phyloP scores from a whole-genome alignment of 2,888 invertebrate species.

The Ypsolopha scabrella region DNA sequence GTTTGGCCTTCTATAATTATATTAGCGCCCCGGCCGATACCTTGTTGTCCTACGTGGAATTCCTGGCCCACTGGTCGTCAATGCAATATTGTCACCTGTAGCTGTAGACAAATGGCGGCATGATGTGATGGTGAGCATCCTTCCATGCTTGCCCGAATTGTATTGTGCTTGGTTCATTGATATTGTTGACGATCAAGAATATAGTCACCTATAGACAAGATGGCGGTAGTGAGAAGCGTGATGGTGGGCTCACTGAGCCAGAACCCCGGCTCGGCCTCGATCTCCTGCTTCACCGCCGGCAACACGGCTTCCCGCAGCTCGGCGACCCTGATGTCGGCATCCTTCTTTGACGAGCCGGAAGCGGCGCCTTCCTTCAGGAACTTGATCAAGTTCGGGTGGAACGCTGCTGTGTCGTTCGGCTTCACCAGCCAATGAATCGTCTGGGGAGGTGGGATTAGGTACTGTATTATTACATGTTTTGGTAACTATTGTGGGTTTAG shows the following conservation, averaged over 20 bases:
- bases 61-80: no score
- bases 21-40: no score
- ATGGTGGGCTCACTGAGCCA: constrained; percentile 79
- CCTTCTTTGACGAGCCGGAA: constrained; percentile 80
- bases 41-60: no score
- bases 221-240: constrained; percentile 76
- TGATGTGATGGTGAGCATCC: no score
- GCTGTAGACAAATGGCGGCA: no score
- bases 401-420: constrained; percentile 82
- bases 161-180: no score
- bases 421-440: constrained; percentile 87
- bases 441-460: constrained; percentile 26
- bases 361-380: constrained; percentile 81
- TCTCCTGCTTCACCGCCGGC: constrained; percentile 65
- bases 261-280: constrained; percentile 69
- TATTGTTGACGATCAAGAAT: not conserved
- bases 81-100: no score
- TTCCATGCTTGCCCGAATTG: no score
- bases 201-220: constrained; percentile 73
- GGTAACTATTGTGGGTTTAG: no score
- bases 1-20: no score
- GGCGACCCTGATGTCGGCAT: constrained; percentile 71
- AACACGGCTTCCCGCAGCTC: constrained; percentile 79
- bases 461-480: no score
- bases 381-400: constrained; percentile 84